These are phyloP conservation scores for Drosophila mercatorum DNA, from an alignment of 2,888 invertebrate genomes.

Conservation along the genomic window DNA sequence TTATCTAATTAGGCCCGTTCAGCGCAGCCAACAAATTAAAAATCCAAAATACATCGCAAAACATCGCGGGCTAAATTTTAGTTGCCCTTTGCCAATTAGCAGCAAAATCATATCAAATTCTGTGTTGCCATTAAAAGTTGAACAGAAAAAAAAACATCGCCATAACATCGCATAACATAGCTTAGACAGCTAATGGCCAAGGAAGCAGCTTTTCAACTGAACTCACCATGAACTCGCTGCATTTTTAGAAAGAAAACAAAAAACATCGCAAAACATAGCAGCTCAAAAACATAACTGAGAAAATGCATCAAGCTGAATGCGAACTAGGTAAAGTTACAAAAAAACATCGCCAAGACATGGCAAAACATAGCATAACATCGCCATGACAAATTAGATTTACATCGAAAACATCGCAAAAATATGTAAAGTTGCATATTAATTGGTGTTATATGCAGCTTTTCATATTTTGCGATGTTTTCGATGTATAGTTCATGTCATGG, in stretches of 20 bases:
- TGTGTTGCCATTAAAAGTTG: not conserved
- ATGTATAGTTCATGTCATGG: too few relatives aligned
- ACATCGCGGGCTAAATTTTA: not conserved
- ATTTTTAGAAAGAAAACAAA: not conserved
- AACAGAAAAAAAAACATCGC: not conserved
- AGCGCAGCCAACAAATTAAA: not conserved
- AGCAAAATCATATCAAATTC: not conserved
- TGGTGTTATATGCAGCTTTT: too few relatives aligned
- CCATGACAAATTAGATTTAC: too few relatives aligned
- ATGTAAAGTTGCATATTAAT: not conserved
- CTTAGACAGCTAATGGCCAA: not conserved
- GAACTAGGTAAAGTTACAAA: not conserved
- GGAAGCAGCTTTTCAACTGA: not conserved
- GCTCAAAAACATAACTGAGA: too few relatives aligned
- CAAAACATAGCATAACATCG: not conserved
- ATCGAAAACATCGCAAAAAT: not conserved
- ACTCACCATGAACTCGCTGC: not conserved
- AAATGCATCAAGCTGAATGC: not conserved
- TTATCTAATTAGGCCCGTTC: slow-evolving; percentile 57
- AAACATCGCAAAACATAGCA: not conserved
- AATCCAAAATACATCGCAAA: not conserved
- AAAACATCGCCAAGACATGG: not conserved
- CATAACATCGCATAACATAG: not conserved
- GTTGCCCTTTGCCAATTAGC: not conserved
- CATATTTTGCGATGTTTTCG: too few relatives aligned